Evolutionary conservation across 2,797 vertebrate species (phyloP).

Genomic region (Falco berigora): DNA sequence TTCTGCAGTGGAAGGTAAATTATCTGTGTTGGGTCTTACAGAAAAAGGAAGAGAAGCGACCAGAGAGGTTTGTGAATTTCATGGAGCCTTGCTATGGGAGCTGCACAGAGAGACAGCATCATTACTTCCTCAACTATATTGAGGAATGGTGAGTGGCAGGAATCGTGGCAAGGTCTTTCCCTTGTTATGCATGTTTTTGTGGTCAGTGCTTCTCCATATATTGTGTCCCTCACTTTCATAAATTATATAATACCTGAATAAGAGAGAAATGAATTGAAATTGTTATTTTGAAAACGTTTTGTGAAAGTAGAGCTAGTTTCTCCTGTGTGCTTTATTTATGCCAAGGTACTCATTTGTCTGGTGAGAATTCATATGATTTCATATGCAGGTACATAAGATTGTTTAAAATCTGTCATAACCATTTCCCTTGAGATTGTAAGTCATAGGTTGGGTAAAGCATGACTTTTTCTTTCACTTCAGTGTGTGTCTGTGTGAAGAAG

Average conservation of each 20-base stretch:
- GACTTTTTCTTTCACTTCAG: not conserved
- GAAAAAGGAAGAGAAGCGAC: slow-evolving; percentile 93
- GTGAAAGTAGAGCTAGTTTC: not conserved
- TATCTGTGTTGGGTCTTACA: slow-evolving; percentile 12
- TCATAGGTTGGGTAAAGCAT: not conserved
- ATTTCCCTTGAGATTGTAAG: not conserved
- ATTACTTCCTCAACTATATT: slow-evolving; percentile 88
- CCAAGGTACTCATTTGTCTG: not conserved
- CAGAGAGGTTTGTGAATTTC: slow-evolving; percentile 89
- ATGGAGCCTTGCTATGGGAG: slow-evolving; percentile 87
- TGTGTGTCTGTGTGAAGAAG: not conserved
- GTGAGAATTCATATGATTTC: not conserved
- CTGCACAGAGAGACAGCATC: slow-evolving; percentile 87
- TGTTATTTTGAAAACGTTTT: not conserved
- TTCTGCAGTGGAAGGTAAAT: not conserved
- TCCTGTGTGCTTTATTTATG: not conserved
- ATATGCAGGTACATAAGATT: not conserved
- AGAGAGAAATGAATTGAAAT: not conserved
- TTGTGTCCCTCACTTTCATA: not conserved
- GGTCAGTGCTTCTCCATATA: not conserved
- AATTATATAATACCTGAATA: not conserved
- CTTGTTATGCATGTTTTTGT: not conserved
- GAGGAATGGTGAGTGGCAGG: slow-evolving; percentile 86
- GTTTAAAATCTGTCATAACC: not conserved
- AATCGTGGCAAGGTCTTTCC: not conserved